These are phyloP conservation scores for Apodemus sylvaticus DNA, from an alignment of 2,113 vertebrate genomes.

Conservation along the genomic window DNA sequence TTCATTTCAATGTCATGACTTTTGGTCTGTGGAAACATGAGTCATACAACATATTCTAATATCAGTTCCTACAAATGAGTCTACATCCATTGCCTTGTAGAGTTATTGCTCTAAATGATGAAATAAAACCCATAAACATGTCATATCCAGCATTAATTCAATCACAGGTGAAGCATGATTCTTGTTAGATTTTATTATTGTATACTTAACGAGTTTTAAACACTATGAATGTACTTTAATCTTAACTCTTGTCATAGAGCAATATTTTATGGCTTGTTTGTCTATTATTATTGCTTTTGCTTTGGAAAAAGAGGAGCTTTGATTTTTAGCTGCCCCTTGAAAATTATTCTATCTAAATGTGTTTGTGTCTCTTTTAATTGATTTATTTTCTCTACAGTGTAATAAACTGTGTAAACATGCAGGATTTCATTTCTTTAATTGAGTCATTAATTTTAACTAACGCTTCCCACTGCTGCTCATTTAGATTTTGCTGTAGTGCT, in stretches of 20 bases:
- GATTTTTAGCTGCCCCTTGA: not conserved
- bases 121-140: not conserved
- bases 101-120: not conserved
- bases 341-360: not conserved
- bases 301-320: not conserved
- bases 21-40: not conserved
- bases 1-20: not conserved
- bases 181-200: constrained; percentile 16
- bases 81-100: not conserved
- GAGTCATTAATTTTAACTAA: not conserved
- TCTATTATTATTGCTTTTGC: not conserved
- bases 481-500: not conserved
- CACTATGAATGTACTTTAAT: not conserved
- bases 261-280: not conserved
- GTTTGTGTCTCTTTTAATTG: not conserved
- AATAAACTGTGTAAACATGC: not conserved
- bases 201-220: not conserved
- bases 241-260: not conserved
- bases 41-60: not conserved
- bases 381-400: not conserved
- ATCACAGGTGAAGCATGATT: not conserved
- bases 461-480: not conserved
- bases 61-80: not conserved
- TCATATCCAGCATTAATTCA: not conserved
- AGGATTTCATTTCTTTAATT: not conserved